phyloP scores from a whole-genome alignment of 2,888 invertebrate species.

The Morpho deidamia region DNA sequence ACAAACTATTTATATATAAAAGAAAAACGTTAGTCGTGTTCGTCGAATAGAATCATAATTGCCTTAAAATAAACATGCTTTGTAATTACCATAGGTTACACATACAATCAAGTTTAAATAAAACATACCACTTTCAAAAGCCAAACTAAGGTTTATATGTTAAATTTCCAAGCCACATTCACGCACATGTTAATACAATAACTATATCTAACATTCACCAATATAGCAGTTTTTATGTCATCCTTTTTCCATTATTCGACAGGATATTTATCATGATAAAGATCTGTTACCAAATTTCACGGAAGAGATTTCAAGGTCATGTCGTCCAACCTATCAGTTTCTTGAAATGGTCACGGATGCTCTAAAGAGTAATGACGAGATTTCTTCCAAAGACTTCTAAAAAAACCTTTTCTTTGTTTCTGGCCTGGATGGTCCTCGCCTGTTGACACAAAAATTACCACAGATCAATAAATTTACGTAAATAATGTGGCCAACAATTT shows the following conservation, averaged over 20 bases:
- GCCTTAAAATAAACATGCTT: constrained; percentile 60
- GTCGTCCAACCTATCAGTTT: constrained; percentile 17
- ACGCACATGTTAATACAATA: constrained; percentile 27
- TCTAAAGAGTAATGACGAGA: constrained; percentile 92
- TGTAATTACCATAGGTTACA: constrained; percentile 40
- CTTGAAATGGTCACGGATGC: constrained; percentile 82
- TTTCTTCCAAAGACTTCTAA: constrained; percentile 93
- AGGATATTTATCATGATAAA: too few relatives aligned
- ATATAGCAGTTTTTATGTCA: constrained; percentile 10
- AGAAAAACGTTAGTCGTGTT: constrained; percentile 35
- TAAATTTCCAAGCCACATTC: constrained; percentile 30
- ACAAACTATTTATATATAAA: constrained; percentile 48
- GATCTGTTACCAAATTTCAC: constrained; percentile 8
- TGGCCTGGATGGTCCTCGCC: constrained; percentile 82
- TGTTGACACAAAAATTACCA: constrained; percentile 50
- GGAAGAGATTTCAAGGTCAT: constrained; percentile 30
- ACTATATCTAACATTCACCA: constrained; percentile 17
- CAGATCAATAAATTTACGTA: background rate
- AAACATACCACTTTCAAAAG: constrained; percentile 10
- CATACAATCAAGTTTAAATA: constrained; percentile 29
- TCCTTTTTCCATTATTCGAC: background rate
- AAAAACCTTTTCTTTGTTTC: constrained; percentile 92
- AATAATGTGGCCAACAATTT: too few relatives aligned
- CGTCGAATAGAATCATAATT: constrained; percentile 43
- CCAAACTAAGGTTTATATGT: constrained; percentile 20